Conservation (phyloP, 1,140 invertebrate species). For the Leptinotarsa undecemlineata region DNA sequence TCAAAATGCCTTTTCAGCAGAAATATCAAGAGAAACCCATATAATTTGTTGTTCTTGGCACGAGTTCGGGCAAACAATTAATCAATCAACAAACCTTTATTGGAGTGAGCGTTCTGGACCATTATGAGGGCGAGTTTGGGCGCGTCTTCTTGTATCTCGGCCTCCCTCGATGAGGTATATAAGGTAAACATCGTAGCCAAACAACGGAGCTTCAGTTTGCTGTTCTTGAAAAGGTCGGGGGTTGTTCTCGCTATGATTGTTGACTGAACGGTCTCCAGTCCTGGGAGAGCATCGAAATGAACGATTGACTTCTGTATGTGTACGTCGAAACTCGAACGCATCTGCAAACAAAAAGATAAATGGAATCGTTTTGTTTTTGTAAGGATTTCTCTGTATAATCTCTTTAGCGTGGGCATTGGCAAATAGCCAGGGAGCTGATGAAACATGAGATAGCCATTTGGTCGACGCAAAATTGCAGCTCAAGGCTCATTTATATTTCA, state of each 20-base stretch:
- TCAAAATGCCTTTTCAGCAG: background rate
- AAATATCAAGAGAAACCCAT: background rate
- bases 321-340: slow-evolving; percentile 23
- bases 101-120: slow-evolving; percentile 53
- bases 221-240: slow-evolving; percentile 54
- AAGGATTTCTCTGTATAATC: too few relatives aligned
- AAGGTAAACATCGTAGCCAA: slow-evolving; percentile 56
- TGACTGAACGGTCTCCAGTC: slow-evolving; percentile 53
- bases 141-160: slow-evolving; percentile 56
- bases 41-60: background rate
- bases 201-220: slow-evolving; percentile 56
- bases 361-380: background rate
- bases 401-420: too few relatives aligned
- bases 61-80: slow-evolving; percentile 8
- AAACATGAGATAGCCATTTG: too few relatives aligned
- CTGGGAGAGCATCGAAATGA: slow-evolving; percentile 50
- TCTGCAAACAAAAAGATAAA: slow-evolving; percentile 19
- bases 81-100: slow-evolving; percentile 37
- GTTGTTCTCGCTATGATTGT: slow-evolving; percentile 53
- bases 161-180: slow-evolving; percentile 51
- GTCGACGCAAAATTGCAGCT: too few relatives aligned
- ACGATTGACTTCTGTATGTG: slow-evolving; percentile 41
- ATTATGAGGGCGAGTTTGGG: slow-evolving; percentile 57
- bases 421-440: too few relatives aligned
- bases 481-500: too few relatives aligned